Evolutionary conservation across 2,113 vertebrate genomes (phyloP).

Genomic region (Podocnemis expansa): DNA sequence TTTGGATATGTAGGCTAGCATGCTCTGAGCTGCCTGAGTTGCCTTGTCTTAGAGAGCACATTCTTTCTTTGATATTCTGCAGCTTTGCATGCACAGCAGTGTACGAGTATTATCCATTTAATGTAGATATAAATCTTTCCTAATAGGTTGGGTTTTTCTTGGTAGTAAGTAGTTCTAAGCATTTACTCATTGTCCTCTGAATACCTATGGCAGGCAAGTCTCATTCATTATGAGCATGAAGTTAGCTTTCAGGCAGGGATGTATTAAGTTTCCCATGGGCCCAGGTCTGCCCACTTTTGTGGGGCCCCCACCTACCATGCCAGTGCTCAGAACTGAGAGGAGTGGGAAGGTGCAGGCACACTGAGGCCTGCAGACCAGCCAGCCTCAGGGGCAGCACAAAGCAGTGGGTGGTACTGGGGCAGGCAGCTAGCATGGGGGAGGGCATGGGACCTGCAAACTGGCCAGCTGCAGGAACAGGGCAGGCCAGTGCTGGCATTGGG

Average conservation of each 20-base stretch:
- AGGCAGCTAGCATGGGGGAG: too few species aligned
- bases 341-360: too few species aligned
- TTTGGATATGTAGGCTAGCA: not conserved
- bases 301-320: too few species aligned
- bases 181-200: not conserved
- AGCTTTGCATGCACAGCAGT: not conserved
- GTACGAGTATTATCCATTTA: not conserved
- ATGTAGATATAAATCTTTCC: not conserved
- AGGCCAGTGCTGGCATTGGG: too few species aligned
- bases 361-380: too few species aligned
- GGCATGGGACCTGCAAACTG: too few species aligned
- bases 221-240: not conserved
- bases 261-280: too few species aligned
- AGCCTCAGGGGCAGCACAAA: too few species aligned
- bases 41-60: not conserved
- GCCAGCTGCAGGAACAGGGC: too few species aligned
- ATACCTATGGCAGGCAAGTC: not conserved
- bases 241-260: not conserved
- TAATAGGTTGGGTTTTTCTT: not conserved
- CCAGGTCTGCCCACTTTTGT: too few species aligned
- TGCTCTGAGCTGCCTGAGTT: not conserved
- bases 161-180: not conserved
- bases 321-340: too few species aligned
- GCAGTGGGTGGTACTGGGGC: too few species aligned
- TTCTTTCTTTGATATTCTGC: not conserved